Evolutionary conservation across 1,140 invertebrate genomes (phyloP).

Genomic region (Drosophila kikkawai): DNA sequence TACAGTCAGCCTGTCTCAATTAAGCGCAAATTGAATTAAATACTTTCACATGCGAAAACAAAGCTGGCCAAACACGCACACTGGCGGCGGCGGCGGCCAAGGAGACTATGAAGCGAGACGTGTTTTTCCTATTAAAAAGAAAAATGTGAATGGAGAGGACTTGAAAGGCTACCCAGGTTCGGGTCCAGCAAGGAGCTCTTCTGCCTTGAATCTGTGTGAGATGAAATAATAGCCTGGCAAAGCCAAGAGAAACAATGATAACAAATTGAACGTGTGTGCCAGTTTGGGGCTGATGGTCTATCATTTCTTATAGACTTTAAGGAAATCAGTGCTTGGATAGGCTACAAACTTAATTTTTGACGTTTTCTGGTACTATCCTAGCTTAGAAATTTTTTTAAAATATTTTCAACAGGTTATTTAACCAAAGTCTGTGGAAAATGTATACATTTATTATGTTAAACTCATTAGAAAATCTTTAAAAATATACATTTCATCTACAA

Average conservation of each 20-base stretch:
- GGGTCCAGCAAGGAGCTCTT: background rate
- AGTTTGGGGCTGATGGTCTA: background rate
- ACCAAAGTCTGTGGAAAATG: background rate
- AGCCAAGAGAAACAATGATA: conserved; percentile 35
- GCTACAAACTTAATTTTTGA: background rate
- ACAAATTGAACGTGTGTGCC: conserved; percentile 35
- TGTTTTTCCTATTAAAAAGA: conserved; percentile 57
- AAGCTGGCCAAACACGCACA: conserved; percentile 58
- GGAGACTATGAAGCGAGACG: conserved; percentile 32
- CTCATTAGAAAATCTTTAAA: background rate
- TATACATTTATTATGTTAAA: background rate
- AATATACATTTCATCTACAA: background rate
- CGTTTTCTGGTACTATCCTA: background rate
- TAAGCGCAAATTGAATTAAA: conserved; percentile 70
- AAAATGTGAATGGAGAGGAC: conserved; percentile 33
- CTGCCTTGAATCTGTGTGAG: conserved; percentile 23
- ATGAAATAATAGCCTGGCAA: conserved; percentile 34
- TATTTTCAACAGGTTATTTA: background rate
- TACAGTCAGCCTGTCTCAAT: conserved; percentile 63
- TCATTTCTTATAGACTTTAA: background rate
- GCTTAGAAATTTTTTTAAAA: background rate
- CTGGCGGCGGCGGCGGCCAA: conserved; percentile 7
- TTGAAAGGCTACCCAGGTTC: conserved; percentile 19
- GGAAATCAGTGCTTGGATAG: background rate
- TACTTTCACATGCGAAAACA: conserved; percentile 65